phyloP scores from a whole-genome alignment of 2,113 vertebrate genomes.

The Psilopogon haemacephalus region DNA sequence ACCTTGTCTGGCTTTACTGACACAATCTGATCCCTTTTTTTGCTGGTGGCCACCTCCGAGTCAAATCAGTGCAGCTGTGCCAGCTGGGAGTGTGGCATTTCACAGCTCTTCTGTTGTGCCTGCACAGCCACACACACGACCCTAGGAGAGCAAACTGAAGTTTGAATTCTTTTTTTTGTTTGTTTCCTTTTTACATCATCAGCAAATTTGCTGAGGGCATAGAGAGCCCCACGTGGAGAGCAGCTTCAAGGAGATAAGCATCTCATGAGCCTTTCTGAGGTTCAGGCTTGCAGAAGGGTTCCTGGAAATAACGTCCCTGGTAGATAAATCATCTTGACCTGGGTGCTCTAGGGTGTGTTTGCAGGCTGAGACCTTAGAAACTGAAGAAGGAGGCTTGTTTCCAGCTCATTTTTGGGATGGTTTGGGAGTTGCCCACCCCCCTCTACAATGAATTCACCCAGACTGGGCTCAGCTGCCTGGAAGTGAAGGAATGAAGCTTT shows the following conservation, averaged over 20 bases:
- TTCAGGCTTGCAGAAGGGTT: background rate
- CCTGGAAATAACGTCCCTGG: background rate
- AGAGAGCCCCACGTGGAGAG: background rate
- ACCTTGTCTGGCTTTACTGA: background rate
- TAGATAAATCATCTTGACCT: background rate
- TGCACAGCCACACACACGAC: background rate
- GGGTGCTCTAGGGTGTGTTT: background rate
- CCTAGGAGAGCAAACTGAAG: background rate
- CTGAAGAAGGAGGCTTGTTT: background rate
- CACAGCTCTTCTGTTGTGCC: background rate
- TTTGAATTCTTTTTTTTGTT: background rate
- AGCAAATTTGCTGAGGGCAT: background rate
- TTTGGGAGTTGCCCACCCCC: no score
- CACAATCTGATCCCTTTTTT: background rate
- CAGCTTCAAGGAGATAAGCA: background rate
- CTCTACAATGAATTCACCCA: no score
- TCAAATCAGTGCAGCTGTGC: background rate
- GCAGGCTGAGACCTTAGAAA: background rate
- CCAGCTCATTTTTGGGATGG: no score
- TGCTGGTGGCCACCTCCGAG: accelerated
- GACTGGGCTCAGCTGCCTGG: no score
- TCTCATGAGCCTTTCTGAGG: background rate
- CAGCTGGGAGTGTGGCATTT: background rate
- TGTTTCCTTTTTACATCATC: background rate
- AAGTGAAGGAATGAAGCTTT: no score